Percentiles rank a stretch among this genome's conserved stretches.
Evolutionary conservation across 92 coral and sea anemone species (phyloP).

Genomic region (Epizoanthus rinbou): DNA sequence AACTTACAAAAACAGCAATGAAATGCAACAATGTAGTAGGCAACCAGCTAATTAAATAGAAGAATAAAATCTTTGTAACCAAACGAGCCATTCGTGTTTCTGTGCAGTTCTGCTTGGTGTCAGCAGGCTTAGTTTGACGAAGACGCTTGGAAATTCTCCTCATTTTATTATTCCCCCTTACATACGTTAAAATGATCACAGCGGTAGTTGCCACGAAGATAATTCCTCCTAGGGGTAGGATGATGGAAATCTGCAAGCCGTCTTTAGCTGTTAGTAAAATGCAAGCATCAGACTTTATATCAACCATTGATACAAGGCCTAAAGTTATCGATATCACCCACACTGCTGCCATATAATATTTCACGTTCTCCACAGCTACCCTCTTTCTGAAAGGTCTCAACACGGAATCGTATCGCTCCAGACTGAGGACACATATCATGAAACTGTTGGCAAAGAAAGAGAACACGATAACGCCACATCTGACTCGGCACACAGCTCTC

Average conservation of each 20-base stretch:
- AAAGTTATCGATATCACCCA: not conserved
- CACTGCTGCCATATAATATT: not conserved
- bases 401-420: slow-evolving; percentile 6
- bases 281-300: not conserved
- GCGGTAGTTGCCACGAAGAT: not conserved
- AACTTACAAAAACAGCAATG: not conserved
- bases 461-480: not conserved
- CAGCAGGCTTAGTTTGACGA: not conserved
- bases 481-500: not conserved
- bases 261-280: not conserved
- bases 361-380: slow-evolving; percentile 3
- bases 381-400: slow-evolving; percentile 6
- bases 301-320: not conserved
- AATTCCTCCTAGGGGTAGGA: not conserved
- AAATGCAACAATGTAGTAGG: not conserved
- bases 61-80: not conserved
- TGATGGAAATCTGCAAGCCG: not conserved
- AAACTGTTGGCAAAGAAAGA: slow-evolving; percentile 22
- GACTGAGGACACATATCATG: slow-evolving; percentile 5
- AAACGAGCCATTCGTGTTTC: slow-evolving; percentile 8
- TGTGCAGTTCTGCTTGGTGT: not conserved
- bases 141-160: slow-evolving; percentile 13
- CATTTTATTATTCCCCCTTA: not conserved
- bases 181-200: not conserved
- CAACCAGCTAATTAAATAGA: slow-evolving; percentile 19